Evolutionary conservation across 2,113 vertebrate genomes (phyloP).

Genomic region (Melanerpes aurifrons): DNA sequence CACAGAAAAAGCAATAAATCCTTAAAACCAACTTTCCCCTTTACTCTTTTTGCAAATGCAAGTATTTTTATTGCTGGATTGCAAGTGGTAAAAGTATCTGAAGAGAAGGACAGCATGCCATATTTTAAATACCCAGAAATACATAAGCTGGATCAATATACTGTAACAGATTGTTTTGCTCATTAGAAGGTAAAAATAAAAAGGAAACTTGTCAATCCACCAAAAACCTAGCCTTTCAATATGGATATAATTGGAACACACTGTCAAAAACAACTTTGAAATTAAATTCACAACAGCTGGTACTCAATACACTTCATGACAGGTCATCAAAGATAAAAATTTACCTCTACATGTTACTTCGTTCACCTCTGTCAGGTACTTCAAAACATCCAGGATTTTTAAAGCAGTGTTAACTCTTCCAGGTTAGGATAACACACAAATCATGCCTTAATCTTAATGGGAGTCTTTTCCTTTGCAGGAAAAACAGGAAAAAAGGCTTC

Average conservation of each 20-base stretch:
- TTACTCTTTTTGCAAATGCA: not conserved
- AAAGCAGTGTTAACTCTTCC: slow-evolving; percentile 27
- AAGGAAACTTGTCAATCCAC: slow-evolving; percentile 67
- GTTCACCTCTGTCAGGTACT: slow-evolving; percentile 43
- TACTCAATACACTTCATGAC: slow-evolving; percentile 62
- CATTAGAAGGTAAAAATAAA: slow-evolving; percentile 68
- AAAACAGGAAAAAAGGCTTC: not conserved
- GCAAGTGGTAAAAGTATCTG: not conserved
- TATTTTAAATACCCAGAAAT: slow-evolving; percentile 51
- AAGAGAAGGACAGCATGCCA: not conserved
- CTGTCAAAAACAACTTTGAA: slow-evolving; percentile 65
- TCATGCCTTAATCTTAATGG: not conserved
- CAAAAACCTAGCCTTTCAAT: slow-evolving; percentile 63
- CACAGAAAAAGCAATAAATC: not conserved
- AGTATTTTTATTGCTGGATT: not conserved
- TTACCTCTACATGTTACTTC: slow-evolving; percentile 45
- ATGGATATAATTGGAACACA: slow-evolving; percentile 66
- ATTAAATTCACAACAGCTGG: slow-evolving; percentile 68
- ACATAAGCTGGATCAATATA: slow-evolving; percentile 61
- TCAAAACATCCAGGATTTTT: slow-evolving; percentile 29
- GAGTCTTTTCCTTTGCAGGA: not conserved
- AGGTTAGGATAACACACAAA: not conserved
- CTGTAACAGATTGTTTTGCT: slow-evolving; percentile 68
- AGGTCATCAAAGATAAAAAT: slow-evolving; percentile 65
- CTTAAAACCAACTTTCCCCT: not conserved